Evolutionary conservation across 2,113 vertebrate species (phyloP), one percentile per base, ranked within the genome.

Genomic region (Cryptomyrus ogoouensis): DNA sequence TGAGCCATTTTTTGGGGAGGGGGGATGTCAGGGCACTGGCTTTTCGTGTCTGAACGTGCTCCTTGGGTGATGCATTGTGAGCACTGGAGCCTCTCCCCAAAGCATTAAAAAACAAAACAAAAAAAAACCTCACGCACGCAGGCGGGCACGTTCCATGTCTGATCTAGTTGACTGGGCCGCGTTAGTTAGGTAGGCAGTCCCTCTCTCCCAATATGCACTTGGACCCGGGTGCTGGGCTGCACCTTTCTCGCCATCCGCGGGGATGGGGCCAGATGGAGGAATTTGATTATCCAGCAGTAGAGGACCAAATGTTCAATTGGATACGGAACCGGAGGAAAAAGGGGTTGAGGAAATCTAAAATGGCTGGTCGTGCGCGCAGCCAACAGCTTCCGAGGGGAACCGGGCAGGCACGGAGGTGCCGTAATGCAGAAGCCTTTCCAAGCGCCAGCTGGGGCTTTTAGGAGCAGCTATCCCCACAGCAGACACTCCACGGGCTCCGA

Each of bases 291-390:
- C 97, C 97, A 98, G 97, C 97, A 99, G 98, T 98, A 97, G 97
- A 98, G 97, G 97, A 98, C 98, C 98, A 99, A 99, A 98, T 99
- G 98, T 99, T 99, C 98, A 98, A 97, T 99, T 99, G 98, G 98
- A 99, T 98, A 97, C 97, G 98, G 97, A 99, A 98, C 97, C 97
- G 97, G 97, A 97, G 97, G 97, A 97, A 98, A 98, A 97, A 97
- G 96, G 95, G 97, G 97, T 97, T 97, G 97, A 97, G 97, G 83
- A 96, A 98, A 98, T 98, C 97, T 98, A 98, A 99, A 99, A 99
- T 98, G 98, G 97, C 97, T 98, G 98, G 98, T 98, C 97, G 97
- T 98, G 96, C 96, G 95, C 96, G 96, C 96, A 97, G 97, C 98
- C 98, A 98, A 98, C 97, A 97, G 97, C 97, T 98, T 98, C 97